Percentiles rank a stretch among this genome's conserved stretches.
These are phyloP conservation scores for Festucalex cinctus DNA, from an alignment of 2,113 vertebrate genomes.

Conservation along the genomic window DNA sequence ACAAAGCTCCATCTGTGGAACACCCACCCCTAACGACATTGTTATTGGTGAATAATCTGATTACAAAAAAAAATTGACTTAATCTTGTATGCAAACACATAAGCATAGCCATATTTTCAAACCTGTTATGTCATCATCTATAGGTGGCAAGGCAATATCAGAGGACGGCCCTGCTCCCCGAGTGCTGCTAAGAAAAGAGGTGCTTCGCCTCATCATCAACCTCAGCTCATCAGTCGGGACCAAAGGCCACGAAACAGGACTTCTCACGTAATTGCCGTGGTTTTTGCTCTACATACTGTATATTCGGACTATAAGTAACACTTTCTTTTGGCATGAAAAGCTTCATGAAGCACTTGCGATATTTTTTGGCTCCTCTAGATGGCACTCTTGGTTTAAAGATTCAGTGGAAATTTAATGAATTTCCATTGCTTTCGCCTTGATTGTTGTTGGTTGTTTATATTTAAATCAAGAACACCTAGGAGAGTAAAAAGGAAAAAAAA, in stretches of 20 bases:
- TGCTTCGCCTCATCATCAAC: constrained; percentile 92
- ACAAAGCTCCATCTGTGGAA: constrained; percentile 87
- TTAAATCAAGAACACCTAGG: too few relatives aligned
- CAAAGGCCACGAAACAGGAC: constrained; percentile 95
- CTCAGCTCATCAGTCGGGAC: constrained; percentile 98
- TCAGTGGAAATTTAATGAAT: too few relatives aligned
- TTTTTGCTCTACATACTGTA: too few relatives aligned
- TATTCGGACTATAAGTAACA: too few relatives aligned
- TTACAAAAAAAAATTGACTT: neutral
- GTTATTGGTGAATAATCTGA: constrained; percentile 78
- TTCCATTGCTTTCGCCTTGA: too few relatives aligned
- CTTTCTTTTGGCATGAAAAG: too few relatives aligned
- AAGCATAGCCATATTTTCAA: neutral
- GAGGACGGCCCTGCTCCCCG: constrained; percentile 93
- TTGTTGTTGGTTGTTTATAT: too few relatives aligned
- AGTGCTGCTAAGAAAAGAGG: constrained; percentile 92
- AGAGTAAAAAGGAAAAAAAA: too few relatives aligned
- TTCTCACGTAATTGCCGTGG: constrained; percentile 93
- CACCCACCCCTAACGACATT: constrained; percentile 84
- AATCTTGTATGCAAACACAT: neutral
- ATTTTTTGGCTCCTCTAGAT: too few relatives aligned
- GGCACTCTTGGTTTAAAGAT: too few relatives aligned
- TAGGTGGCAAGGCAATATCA: constrained; percentile 88
- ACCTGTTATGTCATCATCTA: neutral
- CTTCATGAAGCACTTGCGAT: too few relatives aligned